Evolutionary conservation across 2,888 invertebrate genomes (phyloP).

Genomic region (Sarcophaga variegata): DNA sequence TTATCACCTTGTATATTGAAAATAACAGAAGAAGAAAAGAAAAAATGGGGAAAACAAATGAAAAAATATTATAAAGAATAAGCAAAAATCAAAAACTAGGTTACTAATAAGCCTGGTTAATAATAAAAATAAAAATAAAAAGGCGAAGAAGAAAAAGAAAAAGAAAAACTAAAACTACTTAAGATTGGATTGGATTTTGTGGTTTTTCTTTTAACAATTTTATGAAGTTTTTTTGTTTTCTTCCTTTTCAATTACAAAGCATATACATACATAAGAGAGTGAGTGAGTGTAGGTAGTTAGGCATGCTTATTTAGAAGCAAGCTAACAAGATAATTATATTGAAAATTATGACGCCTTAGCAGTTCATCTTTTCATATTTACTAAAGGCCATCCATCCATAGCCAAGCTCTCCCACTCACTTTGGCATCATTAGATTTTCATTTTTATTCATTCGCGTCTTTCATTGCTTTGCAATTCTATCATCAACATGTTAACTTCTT

Average conservation of each 20-base stretch:
- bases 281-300: constrained; percentile 15
- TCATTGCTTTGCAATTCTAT: constrained; percentile 6
- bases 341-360: constrained; percentile 72
- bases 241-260: not conserved
- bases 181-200: constrained; percentile 65
- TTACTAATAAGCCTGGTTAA: constrained; percentile 41
- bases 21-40: constrained; percentile 39
- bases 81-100: constrained; percentile 35
- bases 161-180: constrained; percentile 9
- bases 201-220: constrained; percentile 43
- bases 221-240: not conserved
- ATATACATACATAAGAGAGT: not conserved
- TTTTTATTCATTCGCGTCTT: constrained; percentile 15
- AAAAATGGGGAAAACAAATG: constrained; percentile 5
- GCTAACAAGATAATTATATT: constrained; percentile 61
- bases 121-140: constrained; percentile 7
- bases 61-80: constrained; percentile 10
- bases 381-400: not conserved
- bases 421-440: constrained; percentile 4
- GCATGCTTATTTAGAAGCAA: constrained; percentile 38
- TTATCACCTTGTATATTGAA: constrained; percentile 86
- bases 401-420: constrained; percentile 23
- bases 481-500: constrained; percentile 38
- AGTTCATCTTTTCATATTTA: constrained; percentile 40
- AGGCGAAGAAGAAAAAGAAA: not conserved